phyloP scores from a whole-genome alignment of 2,113 vertebrate species.

The Lates calcarifer region DNA sequence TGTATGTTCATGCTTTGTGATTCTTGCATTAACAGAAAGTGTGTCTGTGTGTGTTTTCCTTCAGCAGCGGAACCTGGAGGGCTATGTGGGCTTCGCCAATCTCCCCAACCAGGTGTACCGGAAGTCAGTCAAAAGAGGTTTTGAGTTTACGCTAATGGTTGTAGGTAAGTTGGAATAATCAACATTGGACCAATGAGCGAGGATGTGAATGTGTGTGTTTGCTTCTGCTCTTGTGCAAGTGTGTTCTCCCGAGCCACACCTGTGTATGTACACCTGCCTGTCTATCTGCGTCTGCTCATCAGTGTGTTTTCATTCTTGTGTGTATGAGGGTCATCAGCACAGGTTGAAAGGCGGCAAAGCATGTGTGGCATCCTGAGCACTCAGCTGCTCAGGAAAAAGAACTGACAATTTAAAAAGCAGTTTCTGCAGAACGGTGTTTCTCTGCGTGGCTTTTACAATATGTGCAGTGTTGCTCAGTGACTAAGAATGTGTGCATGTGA shows the following conservation, averaged over 20 bases:
- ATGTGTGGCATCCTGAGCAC: conserved; percentile 24
- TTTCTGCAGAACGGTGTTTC: neutral
- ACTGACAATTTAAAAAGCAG: conserved; percentile 27
- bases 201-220: neutral
- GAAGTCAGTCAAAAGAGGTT: conserved; percentile 87
- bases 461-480: neutral
- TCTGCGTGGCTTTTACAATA: neutral
- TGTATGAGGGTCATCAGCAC: conserved; percentile 18
- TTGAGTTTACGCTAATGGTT: conserved; percentile 88
- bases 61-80: conserved; percentile 87
- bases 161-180: conserved; percentile 82
- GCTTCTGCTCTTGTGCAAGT: too few species aligned
- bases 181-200: neutral
- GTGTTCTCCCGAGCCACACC: neutral
- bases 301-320: conserved; percentile 31
- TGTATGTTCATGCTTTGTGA: neutral
- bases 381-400: conserved; percentile 40
- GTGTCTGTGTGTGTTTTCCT: conserved; percentile 55
- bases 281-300: neutral
- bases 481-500: neutral
- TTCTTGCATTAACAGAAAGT: neutral
- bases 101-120: conserved; percentile 88
- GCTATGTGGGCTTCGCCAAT: conserved; percentile 87
- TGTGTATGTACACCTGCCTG: conserved; percentile 22
- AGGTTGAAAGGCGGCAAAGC: conserved; percentile 15